Percentiles rank a stretch among this genome's conserved stretches.
These are phyloP conservation scores for Chelonoidis abingdonii DNA, from an alignment of 2,113 vertebrate genomes.

Conservation along the genomic window DNA sequence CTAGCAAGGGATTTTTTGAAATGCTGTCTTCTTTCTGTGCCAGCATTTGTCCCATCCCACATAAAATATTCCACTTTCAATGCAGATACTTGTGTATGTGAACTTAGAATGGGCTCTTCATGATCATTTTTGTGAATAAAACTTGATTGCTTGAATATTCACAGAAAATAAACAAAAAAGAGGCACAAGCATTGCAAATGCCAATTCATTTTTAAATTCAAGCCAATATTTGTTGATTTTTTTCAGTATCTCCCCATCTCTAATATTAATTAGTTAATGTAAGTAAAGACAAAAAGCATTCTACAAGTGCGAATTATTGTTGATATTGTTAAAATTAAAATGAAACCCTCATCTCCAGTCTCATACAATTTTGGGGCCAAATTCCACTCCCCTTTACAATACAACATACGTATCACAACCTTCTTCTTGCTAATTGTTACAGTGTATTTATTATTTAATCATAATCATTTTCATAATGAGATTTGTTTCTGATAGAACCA, in stretches of 20 bases:
- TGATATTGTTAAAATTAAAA: neutral
- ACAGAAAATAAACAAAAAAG: neutral
- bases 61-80: neutral
- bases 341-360: neutral
- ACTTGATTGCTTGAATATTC: neutral
- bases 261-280: neutral
- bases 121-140: neutral
- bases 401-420: neutral
- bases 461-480: neutral
- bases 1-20: slow-evolving; percentile 1
- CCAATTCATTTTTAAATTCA: neutral
- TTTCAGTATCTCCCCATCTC: neutral
- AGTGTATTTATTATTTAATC: neutral
- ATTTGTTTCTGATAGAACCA: neutral
- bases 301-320: neutral
- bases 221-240: neutral
- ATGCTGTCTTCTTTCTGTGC: neutral
- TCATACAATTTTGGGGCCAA: neutral
- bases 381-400: neutral
- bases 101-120: neutral
- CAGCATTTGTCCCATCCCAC: neutral
- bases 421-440: neutral
- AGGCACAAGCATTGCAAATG: neutral
- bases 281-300: neutral
- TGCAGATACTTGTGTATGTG: neutral